Evolutionary conservation across 2,113 vertebrate genomes (phyloP).

Genomic region (Anolis carolinensis): DNA sequence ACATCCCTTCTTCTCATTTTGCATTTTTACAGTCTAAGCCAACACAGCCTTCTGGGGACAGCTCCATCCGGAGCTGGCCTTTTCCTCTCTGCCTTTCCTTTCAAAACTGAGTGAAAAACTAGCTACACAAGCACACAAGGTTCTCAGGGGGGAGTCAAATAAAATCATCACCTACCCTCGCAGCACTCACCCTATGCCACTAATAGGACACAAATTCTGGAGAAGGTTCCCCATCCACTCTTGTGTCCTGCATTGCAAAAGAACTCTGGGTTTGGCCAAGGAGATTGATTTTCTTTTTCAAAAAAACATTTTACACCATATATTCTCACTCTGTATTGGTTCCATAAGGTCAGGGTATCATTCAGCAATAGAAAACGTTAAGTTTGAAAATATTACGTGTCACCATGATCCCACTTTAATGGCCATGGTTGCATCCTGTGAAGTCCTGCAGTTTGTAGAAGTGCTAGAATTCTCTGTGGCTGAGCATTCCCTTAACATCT

Average conservation of each 20-base stretch:
- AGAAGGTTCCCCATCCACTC: neutral
- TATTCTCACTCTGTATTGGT: neutral
- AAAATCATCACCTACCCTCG: neutral
- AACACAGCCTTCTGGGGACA: fast-evolving
- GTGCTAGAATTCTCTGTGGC: too few relatives aligned
- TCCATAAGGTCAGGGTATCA: neutral
- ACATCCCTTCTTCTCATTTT: slow-evolving; percentile 19
- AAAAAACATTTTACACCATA: neutral
- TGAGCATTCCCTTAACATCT: too few relatives aligned
- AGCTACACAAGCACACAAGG: neutral
- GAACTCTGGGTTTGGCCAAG: slow-evolving; percentile 1
- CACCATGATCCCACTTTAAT: too few relatives aligned
- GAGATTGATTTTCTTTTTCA: neutral
- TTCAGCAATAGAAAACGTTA: too few relatives aligned
- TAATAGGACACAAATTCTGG: neutral
- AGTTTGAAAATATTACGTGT: too few relatives aligned
- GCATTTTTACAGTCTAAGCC: neutral
- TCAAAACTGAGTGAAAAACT: neutral
- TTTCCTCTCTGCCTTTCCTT: neutral
- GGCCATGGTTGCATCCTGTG: too few relatives aligned
- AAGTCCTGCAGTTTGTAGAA: too few relatives aligned
- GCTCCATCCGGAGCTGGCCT: neutral
- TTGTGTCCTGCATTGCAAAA: fast-evolving
- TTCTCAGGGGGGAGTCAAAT: neutral
- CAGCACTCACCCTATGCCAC: neutral